Evolutionary conservation across 2,797 vertebrate genomes (phyloP).

Genomic region (Diplodus sargus): DNA sequence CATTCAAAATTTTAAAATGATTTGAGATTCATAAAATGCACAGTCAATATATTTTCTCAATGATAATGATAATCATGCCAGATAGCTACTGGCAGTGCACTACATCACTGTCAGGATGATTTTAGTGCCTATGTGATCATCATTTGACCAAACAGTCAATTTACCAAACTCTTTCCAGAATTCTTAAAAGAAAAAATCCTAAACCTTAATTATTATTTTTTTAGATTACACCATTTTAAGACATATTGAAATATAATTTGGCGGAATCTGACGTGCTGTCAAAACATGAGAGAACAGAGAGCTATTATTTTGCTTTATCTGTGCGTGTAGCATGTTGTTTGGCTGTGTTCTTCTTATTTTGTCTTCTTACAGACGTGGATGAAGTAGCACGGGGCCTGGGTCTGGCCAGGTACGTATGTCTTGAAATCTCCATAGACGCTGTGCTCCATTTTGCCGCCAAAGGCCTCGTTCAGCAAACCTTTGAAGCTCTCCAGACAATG

Average conservation of each 20-base stretch:
- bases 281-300: background rate
- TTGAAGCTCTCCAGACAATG: conserved; percentile 92
- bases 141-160: background rate
- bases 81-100: background rate
- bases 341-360: conserved; percentile 75
- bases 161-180: background rate
- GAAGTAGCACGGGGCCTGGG: conserved; percentile 92
- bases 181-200: background rate
- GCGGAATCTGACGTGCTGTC: conserved; percentile 3
- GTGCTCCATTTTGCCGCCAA: conserved; percentile 90
- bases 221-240: background rate
- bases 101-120: background rate
- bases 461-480: conserved; percentile 87
- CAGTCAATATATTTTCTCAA: background rate
- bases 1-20: background rate
- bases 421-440: conserved; percentile 93
- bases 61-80: background rate
- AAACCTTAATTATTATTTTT: too few species aligned
- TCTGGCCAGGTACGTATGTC: conserved; percentile 87
- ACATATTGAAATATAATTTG: conserved; percentile 21
- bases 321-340: background rate
- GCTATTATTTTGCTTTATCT: background rate
- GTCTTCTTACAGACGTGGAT: conserved; percentile 94
- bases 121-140: background rate
- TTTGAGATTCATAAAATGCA: background rate